A percentile compares a stretch with the other conserved stretches of the same genome.
Evolutionary conservation across 2,113 vertebrate species (phyloP).

Genomic region (Uropsilus gracilis): DNA sequence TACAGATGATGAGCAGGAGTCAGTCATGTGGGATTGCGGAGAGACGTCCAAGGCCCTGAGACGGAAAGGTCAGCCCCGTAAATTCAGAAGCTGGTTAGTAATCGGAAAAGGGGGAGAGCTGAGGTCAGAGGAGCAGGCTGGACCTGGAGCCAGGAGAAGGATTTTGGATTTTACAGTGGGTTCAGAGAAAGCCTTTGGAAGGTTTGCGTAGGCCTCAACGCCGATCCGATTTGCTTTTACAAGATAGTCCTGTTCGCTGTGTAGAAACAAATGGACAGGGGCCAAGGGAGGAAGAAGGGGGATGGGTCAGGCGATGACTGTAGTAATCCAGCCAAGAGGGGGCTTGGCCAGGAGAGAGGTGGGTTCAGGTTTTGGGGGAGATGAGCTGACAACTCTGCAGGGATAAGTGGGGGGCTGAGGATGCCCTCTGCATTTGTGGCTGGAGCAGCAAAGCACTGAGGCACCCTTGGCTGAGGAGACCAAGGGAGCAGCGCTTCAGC

Average conservation of each 20-base stretch:
- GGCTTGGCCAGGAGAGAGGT: background rate
- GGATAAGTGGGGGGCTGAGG: background rate
- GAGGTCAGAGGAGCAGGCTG: background rate
- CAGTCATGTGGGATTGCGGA: background rate
- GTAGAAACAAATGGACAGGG: background rate
- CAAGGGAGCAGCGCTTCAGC: background rate
- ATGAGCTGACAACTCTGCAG: background rate
- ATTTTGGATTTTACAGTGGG: background rate
- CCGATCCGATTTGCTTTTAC: constrained; percentile 46
- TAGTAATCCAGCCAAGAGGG: background rate
- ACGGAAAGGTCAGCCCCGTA: background rate
- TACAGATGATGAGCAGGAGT: background rate
- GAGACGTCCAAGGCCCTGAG: constrained; percentile 16
- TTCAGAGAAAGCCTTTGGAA: background rate
- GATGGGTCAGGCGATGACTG: background rate
- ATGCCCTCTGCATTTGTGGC: background rate
- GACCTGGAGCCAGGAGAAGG: background rate
- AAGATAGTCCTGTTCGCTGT: background rate
- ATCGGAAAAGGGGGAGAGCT: background rate
- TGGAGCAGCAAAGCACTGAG: background rate
- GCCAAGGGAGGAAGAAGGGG: background rate
- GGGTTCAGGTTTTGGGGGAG: background rate
- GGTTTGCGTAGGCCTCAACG: background rate
- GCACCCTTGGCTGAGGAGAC: background rate
- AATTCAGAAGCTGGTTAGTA: background rate